Base-by-base conservation (phyloP, 2,113 vertebrate species). In the Pongo pygmaeus region DNA sequence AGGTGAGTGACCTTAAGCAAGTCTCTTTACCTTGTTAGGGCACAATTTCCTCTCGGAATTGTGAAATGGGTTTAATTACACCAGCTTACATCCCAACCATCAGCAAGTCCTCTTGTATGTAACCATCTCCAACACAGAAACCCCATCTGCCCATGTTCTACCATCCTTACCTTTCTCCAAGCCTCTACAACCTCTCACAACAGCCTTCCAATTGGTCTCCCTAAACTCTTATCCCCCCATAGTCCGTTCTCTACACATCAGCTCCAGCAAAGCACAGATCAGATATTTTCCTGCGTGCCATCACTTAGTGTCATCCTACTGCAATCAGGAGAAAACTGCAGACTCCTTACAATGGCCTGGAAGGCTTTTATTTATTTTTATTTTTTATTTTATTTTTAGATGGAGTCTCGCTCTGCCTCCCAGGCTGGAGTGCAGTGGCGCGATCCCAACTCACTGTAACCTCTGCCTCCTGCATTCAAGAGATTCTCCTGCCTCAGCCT, bases 291-390 rank as follows among this genome's bases (percentile, higher is more conserved):
- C 67, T 61, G 48, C 13, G 91, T 78, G 22, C 2, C 64, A 43
- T 93, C 72, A 81, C 83, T 79, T 57, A 55, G 55, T 94, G 59
- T 43, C 90, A 48, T 48, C 77, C 30, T 80, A 70, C 12, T 52
- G 43, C 30, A 78, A 93, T 61, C n/a, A 86, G 87, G 72, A 97
- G 83, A 94, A 96, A 97, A 96, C 67, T 64, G 17, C 43, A 57
- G 80, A 61, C 32, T 93, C 61, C 48, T 70, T 91, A 74, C 48
- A 40, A 79, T 17, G 32, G 75, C 43, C 67, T 35, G 0, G 18
- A 93, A 91, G 43, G 38, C 57, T 52, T 46, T 64, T 64, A 64
- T 64, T 64, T 64, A 55, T 55, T 55, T 55, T 20, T 55, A 55
- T 20, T 20, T 55, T 55, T 55, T 55, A 55, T 55, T 46, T 10